Percentiles rank a stretch among this genome's conserved stretches.
These are phyloP conservation scores for Tinea pellionella DNA, from an alignment of 2,888 invertebrate species.

Conservation along the genomic window DNA sequence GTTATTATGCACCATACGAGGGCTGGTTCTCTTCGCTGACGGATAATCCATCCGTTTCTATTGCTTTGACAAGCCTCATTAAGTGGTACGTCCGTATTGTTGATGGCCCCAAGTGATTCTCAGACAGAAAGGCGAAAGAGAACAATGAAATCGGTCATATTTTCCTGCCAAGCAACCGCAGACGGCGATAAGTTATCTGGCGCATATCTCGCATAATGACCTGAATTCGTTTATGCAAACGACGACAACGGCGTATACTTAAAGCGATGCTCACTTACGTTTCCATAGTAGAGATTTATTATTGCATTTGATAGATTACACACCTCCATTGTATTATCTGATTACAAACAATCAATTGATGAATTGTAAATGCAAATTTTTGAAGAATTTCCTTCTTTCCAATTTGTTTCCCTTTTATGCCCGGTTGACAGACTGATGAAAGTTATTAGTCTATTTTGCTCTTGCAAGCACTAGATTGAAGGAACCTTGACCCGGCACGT, in stretches of 20 bases:
- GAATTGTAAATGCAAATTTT: no score
- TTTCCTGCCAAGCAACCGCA: constrained; percentile 59
- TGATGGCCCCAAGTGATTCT: constrained; percentile 67
- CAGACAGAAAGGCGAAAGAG: constrained; percentile 52
- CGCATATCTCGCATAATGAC: constrained; percentile 57
- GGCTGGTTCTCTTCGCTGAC: constrained; percentile 44
- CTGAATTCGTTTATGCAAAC: constrained; percentile 49
- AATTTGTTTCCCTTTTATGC: no score
- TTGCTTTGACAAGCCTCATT: constrained; percentile 68
- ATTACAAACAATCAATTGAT: not conserved
- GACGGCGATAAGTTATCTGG: constrained; percentile 57
- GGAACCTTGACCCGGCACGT: no score
- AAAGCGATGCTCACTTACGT: constrained; percentile 49
- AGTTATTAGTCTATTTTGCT: no score
- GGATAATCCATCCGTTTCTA: constrained; percentile 60
- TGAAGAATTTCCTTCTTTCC: no score
- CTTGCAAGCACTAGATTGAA: no score
- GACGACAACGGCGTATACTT: constrained; percentile 44
- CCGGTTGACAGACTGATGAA: no score
- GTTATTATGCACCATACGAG: constrained; percentile 33
- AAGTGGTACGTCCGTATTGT: constrained; percentile 60
- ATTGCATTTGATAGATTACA: not conserved
- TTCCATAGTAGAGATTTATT: constrained; percentile 6
- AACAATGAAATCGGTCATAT: constrained; percentile 70
- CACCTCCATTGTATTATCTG: not conserved